These are phyloP conservation scores for Neopipo cinnamomea DNA, from an alignment of 2,113 vertebrate species.

Conservation along the genomic window DNA sequence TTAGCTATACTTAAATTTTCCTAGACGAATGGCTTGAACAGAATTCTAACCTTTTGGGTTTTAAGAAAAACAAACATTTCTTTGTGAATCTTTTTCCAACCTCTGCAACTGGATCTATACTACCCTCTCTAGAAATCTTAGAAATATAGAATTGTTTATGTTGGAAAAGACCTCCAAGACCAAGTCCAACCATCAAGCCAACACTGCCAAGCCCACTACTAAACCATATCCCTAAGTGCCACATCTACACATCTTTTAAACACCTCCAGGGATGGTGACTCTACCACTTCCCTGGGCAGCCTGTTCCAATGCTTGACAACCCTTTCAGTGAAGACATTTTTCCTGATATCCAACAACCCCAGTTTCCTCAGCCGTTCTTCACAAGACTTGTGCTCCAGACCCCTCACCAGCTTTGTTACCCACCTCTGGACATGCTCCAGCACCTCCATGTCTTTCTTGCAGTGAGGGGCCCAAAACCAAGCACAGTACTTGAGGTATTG, in stretches of 20 bases:
- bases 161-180: not conserved
- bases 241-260: not conserved
- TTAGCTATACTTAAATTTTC: not conserved
- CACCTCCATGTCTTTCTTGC: not conserved
- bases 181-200: not conserved
- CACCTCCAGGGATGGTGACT: not conserved
- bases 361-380: not conserved
- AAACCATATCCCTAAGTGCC: no score
- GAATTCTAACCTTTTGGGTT: not conserved
- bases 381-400: not conserved
- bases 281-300: not conserved
- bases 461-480: not conserved
- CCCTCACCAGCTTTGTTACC: not conserved
- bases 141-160: not conserved
- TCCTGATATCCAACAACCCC: not conserved
- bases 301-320: not conserved
- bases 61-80: not conserved
- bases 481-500: not conserved
- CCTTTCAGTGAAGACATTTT: not conserved
- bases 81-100: not conserved
- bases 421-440: not conserved
- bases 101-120: not conserved
- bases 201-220: not conserved
- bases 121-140: not conserved
- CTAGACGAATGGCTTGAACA: not conserved